Base-by-base conservation (phyloP, 2,797 vertebrate genomes). In the Cuniculus paca region DNA sequence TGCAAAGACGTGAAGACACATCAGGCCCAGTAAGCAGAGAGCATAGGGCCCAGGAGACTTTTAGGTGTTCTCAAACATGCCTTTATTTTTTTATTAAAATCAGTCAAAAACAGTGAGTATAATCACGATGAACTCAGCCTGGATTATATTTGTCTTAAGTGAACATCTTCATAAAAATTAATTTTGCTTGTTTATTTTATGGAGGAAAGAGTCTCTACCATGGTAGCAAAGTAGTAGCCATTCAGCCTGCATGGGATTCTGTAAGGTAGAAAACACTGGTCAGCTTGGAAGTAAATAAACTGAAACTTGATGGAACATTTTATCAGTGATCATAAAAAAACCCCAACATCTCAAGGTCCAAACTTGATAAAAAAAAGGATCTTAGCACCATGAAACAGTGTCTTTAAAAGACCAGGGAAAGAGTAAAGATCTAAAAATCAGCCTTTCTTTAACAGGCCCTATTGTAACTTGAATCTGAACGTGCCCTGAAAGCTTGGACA, bases 31-130 rank as follows among this genome's bases (percentile, higher is more conserved):
- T 2, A 58, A 45, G 45, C 39, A 36, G 42, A 48, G n/a, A 6
- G 31, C 36, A 13, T 28, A 2, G 7, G 81, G n/a, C 45, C 68
- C 42, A 34, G 0, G 26, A 63, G 34, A 74, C 6, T 65, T 28
- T 68, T 20, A 17, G 28, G 74, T 28, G 0, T 39, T n/a, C 74
- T 52, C 22, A 3, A 50, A 81, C 50, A 77, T 72, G 13, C 24
- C 85, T 74, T 28, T 19, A 61, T 63, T 63, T 90, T 78, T 61
- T 42, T 68, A 26, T 86, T 77, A 94, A 81, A 90, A 81, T 89
- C 19, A 65, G 36, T 84, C 22, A 36, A 72, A 42, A 61, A 48
- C 24, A 61, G 28, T 42, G 34, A 78, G 22, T 34, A 56, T 31
- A 86, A 83, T 36, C 48, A 74, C 39, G 50, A 95, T 68, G 16